Percentiles rank a stretch among this genome's conserved stretches.
Evolutionary conservation across 1,140 invertebrate species (phyloP).

Genomic region (Bactericera cockerelli): DNA sequence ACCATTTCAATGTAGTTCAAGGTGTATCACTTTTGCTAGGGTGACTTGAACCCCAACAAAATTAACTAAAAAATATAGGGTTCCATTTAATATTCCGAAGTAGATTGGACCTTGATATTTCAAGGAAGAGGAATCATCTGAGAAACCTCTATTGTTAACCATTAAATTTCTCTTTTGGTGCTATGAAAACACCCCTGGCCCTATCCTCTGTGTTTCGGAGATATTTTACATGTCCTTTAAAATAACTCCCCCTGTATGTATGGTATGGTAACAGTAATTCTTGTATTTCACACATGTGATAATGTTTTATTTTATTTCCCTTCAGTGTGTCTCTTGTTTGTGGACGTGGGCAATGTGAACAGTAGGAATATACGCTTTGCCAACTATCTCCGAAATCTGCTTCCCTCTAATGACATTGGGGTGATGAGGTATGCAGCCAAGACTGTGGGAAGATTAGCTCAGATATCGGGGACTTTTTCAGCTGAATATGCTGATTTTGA

Average conservation of each 20-base stretch:
- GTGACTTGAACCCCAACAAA: too few relatives aligned
- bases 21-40: too few relatives aligned
- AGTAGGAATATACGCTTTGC: conserved; percentile 81
- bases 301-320: conserved; percentile 21
- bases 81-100: too few relatives aligned
- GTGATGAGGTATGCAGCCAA: conserved; percentile 94
- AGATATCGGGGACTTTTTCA: conserved; percentile 81
- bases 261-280: conserved; percentile 7
- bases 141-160: too few relatives aligned
- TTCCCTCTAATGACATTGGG: conserved; percentile 76
- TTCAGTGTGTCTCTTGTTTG: conserved; percentile 75
- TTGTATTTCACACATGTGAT: conserved; percentile 16
- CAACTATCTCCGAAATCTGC: conserved; percentile 76
- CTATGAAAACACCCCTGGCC: too few relatives aligned
- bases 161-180: too few relatives aligned
- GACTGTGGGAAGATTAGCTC: conserved; percentile 77
- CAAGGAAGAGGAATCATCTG: too few relatives aligned
- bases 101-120: too few relatives aligned
- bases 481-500: conserved; percentile 94
- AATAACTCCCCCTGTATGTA: background rate
- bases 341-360: conserved; percentile 81
- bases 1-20: too few relatives aligned
- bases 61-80: too few relatives aligned
- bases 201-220: too few relatives aligned
- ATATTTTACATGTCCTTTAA: too few relatives aligned